Base-by-base conservation (phyloP, 2,113 vertebrate genomes). In the Mungos mungo region DNA sequence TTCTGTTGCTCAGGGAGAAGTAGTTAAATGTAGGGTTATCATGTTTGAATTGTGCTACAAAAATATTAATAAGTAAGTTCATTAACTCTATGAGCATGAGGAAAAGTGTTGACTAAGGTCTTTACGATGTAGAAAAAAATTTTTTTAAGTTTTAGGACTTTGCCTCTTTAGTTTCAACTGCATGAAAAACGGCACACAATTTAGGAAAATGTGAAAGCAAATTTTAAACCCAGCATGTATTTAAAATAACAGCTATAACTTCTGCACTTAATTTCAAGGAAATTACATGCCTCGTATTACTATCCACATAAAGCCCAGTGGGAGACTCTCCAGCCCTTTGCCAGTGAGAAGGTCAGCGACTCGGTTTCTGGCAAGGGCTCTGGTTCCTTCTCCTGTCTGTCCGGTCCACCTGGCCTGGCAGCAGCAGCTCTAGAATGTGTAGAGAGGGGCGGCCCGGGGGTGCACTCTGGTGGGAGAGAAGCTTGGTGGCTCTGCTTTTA, bases 211-310 rank as follows among this genome's bases (percentile, higher is more conserved):
- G 76, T 29, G 27, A 96, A 97, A 96, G 96, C 97, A 96, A 96
- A 98, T 98, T 98, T 97, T 63, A 88, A 96, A 88, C 97, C 52
- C 94, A 98, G 97, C 93, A 74, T 97, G 97, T 66, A 94, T 93
- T 88, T 81, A 69, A 97, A 96, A 97, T 65, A 82, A 81, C 6
- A 0, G 88, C 94, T 85, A 41, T 97, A 97, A 97, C 66, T 98
- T 97, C 88, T 95, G 65, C 52, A 92, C 81, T 98, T 96, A 81
- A 76, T 91, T 95, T 93, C 81, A 90, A 93, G 95, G 89, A 96
- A 94, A 90, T 90, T 63, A 60, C 91, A 84, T 6, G 19, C 81
- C 76, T 90, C n/a, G 6, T 77, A 60, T 95, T 33, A 82, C 50
- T 13, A 35, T 0, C 25, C 6, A n/a, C 90, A 50, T 82, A 69